phyloP scores from a whole-genome alignment of 2,797 vertebrate genomes.

The Nannoperca australis region DNA sequence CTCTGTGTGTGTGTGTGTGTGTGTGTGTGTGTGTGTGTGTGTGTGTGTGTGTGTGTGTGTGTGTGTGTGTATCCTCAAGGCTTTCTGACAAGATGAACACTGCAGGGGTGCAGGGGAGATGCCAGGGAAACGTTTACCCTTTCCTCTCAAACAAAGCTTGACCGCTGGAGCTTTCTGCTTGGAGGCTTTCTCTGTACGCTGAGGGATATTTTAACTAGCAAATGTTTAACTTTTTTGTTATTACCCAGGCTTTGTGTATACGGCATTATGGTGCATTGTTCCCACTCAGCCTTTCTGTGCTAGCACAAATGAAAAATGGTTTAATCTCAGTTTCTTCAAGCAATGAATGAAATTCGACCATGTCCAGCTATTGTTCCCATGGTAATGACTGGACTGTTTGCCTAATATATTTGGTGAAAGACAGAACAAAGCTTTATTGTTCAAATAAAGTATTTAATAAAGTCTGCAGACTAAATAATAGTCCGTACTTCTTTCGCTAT shows the following conservation, averaged over 20 bases:
- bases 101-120: constrained; percentile 55
- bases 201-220: constrained; percentile 66
- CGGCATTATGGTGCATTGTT: constrained; percentile 40
- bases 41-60: background rate
- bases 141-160: constrained; percentile 64
- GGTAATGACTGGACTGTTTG: constrained; percentile 48
- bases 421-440: constrained; percentile 51
- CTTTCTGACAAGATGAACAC: constrained; percentile 58
- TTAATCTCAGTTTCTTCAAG: constrained; percentile 59
- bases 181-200: constrained; percentile 64
- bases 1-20: background rate
- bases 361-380: constrained; percentile 45
- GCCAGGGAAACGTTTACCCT: constrained; percentile 62
- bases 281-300: constrained; percentile 45
- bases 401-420: constrained; percentile 29
- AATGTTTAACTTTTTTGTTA: constrained; percentile 78
- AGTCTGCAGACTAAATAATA: no score
- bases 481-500: constrained; percentile 15
- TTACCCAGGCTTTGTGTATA: constrained; percentile 59
- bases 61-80: constrained; percentile 34
- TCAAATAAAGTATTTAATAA: constrained; percentile 37
- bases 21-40: background rate
- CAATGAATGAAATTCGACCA: constrained; percentile 45
- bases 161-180: constrained; percentile 59
- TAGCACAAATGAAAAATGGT: constrained; percentile 62